phyloP scores from a whole-genome alignment of 1,140 invertebrate genomes.

The Frieseomelitta varia region DNA sequence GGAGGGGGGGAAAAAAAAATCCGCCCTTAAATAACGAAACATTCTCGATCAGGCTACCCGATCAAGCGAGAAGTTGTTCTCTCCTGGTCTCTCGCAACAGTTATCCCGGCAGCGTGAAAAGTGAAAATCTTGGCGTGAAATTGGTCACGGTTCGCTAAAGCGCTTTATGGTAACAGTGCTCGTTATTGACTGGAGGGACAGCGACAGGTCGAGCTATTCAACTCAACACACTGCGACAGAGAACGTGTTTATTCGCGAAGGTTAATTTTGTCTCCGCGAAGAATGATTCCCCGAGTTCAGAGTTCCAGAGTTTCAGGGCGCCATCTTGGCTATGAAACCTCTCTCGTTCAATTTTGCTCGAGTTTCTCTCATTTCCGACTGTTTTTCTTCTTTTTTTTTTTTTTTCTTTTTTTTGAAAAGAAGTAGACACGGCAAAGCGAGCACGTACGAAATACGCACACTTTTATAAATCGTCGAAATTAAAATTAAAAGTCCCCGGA shows the following conservation, averaged over 20 bases:
- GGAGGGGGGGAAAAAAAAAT: not conserved
- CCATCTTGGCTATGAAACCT: too few species aligned
- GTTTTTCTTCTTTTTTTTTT: too few species aligned
- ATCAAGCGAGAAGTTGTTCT: slow-evolving; percentile 46
- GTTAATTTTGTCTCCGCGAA: slow-evolving; percentile 6
- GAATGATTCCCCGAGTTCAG: not conserved
- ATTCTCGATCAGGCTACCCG: not conserved
- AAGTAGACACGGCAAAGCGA: too few species aligned
- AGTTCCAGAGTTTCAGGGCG: too few species aligned
- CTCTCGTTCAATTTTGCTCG: too few species aligned
- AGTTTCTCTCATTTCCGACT: too few species aligned
- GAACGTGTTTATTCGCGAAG: not conserved
- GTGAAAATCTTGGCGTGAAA: slow-evolving; percentile 75
- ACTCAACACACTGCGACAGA: not conserved
- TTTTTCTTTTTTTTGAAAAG: too few species aligned
- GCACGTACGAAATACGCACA: too few species aligned
- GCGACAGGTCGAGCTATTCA: slow-evolving; percentile 2
- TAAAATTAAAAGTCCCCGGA: not conserved
- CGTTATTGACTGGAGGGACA: slow-evolving; percentile 37
- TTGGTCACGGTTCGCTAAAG: slow-evolving; percentile 69
- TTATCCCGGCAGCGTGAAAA: slow-evolving; percentile 57
- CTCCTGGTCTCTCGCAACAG: not conserved
- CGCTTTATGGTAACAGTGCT: slow-evolving; percentile 22
- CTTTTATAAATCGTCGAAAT: too few species aligned
- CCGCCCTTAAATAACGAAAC: slow-evolving; percentile 17